phyloP scores from a whole-genome alignment of 2,888 invertebrate genomes.

The Anaspis maculata region DNA sequence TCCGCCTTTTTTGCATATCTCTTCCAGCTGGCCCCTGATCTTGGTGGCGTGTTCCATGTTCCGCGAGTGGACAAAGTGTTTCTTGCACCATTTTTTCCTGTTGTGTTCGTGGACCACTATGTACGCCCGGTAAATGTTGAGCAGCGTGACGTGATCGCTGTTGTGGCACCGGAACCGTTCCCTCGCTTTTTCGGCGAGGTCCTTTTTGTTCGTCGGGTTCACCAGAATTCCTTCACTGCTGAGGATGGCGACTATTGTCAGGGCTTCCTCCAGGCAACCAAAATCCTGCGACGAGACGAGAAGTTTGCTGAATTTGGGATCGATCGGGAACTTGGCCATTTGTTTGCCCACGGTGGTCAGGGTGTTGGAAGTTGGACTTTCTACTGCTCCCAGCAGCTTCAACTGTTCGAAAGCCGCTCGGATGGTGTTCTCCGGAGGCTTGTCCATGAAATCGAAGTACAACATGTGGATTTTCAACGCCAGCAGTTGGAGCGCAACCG shows the following conservation, averaged over 20 bases:
- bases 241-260: constrained; percentile 79
- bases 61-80: constrained; percentile 76
- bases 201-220: constrained; percentile 64
- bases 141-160: constrained; percentile 86
- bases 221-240: constrained; percentile 83
- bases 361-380: constrained; percentile 48
- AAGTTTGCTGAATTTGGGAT: constrained; percentile 79
- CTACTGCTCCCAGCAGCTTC: constrained; percentile 64
- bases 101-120: constrained; percentile 53
- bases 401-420: constrained; percentile 56
- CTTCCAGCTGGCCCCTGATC: constrained; percentile 70
- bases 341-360: constrained; percentile 72
- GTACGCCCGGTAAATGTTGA: constrained; percentile 82
- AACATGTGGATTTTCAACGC: constrained; percentile 75
- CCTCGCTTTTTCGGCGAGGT: constrained; percentile 64
- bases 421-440: constrained; percentile 67
- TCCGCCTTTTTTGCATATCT: constrained; percentile 52
- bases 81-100: constrained; percentile 79
- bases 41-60: constrained; percentile 75
- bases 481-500: constrained; percentile 73
- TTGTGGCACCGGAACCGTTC: constrained; percentile 75
- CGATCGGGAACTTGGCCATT: constrained; percentile 87
- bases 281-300: constrained; percentile 56
- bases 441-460: constrained; percentile 85
- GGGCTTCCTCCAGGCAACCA: constrained; percentile 69